These are phyloP conservation scores for Ceratosolen fusciceps DNA, from an alignment of 1,140 invertebrate genomes.

Conservation along the genomic window DNA sequence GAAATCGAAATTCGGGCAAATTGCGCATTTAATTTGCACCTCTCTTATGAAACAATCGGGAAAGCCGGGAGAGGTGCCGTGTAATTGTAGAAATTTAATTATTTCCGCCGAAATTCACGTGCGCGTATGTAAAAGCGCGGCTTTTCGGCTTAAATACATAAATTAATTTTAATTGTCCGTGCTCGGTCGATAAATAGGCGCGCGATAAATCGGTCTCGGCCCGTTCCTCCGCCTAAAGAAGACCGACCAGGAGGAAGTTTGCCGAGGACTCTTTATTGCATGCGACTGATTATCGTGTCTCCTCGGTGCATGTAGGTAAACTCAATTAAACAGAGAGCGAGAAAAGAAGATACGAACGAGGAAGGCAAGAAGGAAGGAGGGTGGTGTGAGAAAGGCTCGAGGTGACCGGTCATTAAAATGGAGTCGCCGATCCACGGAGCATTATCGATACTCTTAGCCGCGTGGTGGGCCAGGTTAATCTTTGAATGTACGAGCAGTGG, in stretches of 20 bases:
- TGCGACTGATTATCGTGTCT: slow-evolving; percentile 36
- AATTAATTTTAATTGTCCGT: slow-evolving; percentile 45
- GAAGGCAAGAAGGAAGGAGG: no score
- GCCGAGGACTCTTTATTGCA: slow-evolving; percentile 38
- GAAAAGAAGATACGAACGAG: slow-evolving; percentile 27
- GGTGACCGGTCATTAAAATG: slow-evolving; percentile 13
- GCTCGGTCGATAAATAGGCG: neutral
- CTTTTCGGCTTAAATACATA: slow-evolving; percentile 31
- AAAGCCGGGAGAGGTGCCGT: neutral
- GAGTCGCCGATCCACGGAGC: neutral
- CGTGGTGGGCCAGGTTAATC: no score
- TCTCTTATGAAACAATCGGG: slow-evolving; percentile 21
- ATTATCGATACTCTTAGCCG: neutral
- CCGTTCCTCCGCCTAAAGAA: no score
- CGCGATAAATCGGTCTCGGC: neutral
- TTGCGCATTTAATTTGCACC: neutral
- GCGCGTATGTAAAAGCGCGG: no score
- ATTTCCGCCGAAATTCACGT: neutral
- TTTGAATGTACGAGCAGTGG: no score
- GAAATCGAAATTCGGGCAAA: neutral
- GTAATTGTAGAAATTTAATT: slow-evolving; percentile 19
- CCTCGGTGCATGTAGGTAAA: slow-evolving; percentile 32
- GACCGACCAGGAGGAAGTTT: neutral
- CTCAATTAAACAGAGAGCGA: slow-evolving; percentile 40
- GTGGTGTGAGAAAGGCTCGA: slow-evolving; percentile 31